phyloP scores from a whole-genome alignment of 2,113 vertebrate genomes.

The Ochotona princeps region DNA sequence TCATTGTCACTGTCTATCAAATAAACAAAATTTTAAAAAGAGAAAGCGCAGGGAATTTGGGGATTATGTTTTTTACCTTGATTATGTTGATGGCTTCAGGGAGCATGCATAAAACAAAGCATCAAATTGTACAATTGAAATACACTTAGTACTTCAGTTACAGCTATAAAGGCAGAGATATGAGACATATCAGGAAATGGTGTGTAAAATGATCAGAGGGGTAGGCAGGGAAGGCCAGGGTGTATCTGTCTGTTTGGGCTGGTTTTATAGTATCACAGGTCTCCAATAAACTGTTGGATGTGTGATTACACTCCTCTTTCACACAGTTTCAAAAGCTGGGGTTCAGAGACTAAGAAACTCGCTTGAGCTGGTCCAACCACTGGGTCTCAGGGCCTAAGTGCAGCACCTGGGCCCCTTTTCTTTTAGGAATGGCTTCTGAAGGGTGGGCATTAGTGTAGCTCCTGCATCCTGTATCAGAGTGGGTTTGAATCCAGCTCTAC shows the following conservation, averaged over 20 bases:
- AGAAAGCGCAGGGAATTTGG: too few species aligned
- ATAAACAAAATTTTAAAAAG: too few species aligned
- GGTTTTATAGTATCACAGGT: not conserved
- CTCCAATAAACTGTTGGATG: not conserved
- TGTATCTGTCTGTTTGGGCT: not conserved
- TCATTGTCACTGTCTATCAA: too few species aligned
- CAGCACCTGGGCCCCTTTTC: not conserved
- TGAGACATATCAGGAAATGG: not conserved
- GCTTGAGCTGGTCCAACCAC: not conserved
- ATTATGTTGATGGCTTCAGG: not conserved
- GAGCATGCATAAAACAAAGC: not conserved
- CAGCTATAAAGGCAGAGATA: conserved; percentile 15
- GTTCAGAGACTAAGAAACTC: conserved; percentile 27
- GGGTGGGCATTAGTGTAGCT: too few species aligned
- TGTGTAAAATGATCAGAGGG: not conserved
- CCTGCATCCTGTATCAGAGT: too few species aligned
- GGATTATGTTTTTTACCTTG: not conserved
- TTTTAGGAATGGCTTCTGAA: not conserved
- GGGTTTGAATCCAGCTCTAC: too few species aligned
- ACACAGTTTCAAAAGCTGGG: not conserved
- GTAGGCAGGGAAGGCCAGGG: not conserved
- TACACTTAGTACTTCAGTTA: not conserved
- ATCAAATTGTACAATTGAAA: not conserved
- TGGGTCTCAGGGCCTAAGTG: not conserved
- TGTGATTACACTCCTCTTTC: not conserved